Conservation (phyloP, 1,140 invertebrate species). For the Phenacoccus solenopsis region DNA sequence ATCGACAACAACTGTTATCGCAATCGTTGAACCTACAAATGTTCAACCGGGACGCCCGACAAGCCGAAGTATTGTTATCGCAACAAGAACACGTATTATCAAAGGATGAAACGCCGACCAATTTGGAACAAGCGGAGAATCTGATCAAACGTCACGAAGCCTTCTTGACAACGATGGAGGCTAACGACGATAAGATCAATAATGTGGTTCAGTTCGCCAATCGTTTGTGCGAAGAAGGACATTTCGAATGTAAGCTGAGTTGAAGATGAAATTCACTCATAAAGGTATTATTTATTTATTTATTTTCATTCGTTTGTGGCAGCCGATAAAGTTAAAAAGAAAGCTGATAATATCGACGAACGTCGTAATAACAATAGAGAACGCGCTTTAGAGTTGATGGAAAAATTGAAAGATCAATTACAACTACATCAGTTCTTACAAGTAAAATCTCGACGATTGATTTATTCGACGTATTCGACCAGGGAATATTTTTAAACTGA, state of each 20-base stretch:
- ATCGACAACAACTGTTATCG: slow-evolving; percentile 84
- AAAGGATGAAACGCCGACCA: slow-evolving; percentile 85
- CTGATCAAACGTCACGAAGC: slow-evolving; percentile 95
- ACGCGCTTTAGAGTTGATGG: slow-evolving; percentile 78
- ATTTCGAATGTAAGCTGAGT: slow-evolving; percentile 40
- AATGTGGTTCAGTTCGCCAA: slow-evolving; percentile 85
- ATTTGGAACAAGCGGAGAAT: slow-evolving; percentile 94
- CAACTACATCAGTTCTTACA: slow-evolving; percentile 93
- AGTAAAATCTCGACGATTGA: slow-evolving; percentile 23
- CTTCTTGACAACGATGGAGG: slow-evolving; percentile 98
- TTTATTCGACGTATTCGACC: neutral
- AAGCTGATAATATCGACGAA: slow-evolving; percentile 86
- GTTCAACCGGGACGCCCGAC: slow-evolving; percentile 90
- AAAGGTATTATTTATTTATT: neutral
- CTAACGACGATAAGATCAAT: slow-evolving; percentile 99
- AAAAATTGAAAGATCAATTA: slow-evolving; percentile 86
- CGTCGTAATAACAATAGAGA: slow-evolving; percentile 81
- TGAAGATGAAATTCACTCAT: neutral
- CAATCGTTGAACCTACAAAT: slow-evolving; percentile 91
- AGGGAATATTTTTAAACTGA: neutral
- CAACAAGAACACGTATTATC: slow-evolving; percentile 93
- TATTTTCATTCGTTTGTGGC: slow-evolving; percentile 38
- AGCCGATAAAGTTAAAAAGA: slow-evolving; percentile 88
- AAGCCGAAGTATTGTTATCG: slow-evolving; percentile 92
- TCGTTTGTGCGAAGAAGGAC: slow-evolving; percentile 73